phyloP scores from a whole-genome alignment of 2,888 invertebrate species.

The Chrysolina haemoptera region DNA sequence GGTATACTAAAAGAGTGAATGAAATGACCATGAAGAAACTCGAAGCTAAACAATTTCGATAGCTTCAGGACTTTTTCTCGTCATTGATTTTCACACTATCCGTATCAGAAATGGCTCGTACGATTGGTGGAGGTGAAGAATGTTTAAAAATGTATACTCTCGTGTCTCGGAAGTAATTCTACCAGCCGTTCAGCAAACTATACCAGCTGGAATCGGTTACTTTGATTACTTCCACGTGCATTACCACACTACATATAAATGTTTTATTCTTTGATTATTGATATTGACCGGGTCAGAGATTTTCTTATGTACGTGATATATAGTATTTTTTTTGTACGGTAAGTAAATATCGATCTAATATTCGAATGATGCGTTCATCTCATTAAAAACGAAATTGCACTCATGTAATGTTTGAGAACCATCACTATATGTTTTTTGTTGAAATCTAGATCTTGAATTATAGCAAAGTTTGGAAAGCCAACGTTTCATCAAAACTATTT shows the following conservation, averaged over 20 bases:
- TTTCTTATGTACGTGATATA: too few relatives aligned
- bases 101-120: not conserved
- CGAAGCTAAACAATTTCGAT: not conserved
- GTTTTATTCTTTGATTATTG: slow-evolving; percentile 45
- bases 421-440: too few relatives aligned
- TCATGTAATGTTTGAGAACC: too few relatives aligned
- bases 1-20: too few relatives aligned
- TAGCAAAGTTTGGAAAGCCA: too few relatives aligned
- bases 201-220: slow-evolving; percentile 43
- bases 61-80: not conserved
- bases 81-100: not conserved
- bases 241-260: slow-evolving; percentile 49
- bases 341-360: too few relatives aligned
- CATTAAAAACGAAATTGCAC: too few relatives aligned
- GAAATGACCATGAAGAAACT: not conserved
- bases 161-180: slow-evolving; percentile 36
- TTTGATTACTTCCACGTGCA: slow-evolving; percentile 52
- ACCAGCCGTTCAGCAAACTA: slow-evolving; percentile 31
- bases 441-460: too few relatives aligned
- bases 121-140: slow-evolving; percentile 25
- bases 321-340: too few relatives aligned
- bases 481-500: too few relatives aligned
- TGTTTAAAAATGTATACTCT: slow-evolving; percentile 51
- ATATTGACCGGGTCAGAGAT: not conserved
- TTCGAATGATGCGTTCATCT: too few relatives aligned